Conservation (phyloP, 2,888 invertebrate species). For the Molorchus minor region DNA sequence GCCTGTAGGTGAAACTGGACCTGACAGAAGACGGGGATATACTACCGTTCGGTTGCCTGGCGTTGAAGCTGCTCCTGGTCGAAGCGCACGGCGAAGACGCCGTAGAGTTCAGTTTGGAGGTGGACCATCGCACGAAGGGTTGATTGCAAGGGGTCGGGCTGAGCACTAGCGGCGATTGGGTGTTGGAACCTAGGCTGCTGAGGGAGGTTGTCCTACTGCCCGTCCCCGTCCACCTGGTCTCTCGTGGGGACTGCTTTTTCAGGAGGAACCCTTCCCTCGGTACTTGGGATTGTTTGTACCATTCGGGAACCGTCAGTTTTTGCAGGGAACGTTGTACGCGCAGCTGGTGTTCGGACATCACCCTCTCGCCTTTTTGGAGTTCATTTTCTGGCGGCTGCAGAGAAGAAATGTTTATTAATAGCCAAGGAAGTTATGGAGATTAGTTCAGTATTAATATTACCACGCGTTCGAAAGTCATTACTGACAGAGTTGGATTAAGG, state of each 20-base stretch:
- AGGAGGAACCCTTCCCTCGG: slow-evolving; percentile 83
- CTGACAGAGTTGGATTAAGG: too few species aligned
- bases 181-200: slow-evolving; percentile 72
- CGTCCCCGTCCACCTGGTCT: slow-evolving; percentile 64
- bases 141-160: slow-evolving; percentile 59
- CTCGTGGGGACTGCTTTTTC: slow-evolving; percentile 68
- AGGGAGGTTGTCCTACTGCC: slow-evolving; percentile 86
- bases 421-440: too few species aligned
- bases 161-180: slow-evolving; percentile 58
- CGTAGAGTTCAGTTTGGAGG: slow-evolving; percentile 78
- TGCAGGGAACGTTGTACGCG: slow-evolving; percentile 93
- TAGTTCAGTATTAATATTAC: too few species aligned
- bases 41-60: slow-evolving; percentile 70
- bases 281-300: slow-evolving; percentile 81
- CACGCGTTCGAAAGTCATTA: too few species aligned
- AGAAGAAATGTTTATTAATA: too few species aligned
- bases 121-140: slow-evolving; percentile 75
- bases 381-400: slow-evolving; percentile 94
- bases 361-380: slow-evolving; percentile 85
- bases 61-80: slow-evolving; percentile 76
- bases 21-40: slow-evolving; percentile 72
- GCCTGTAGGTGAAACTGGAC: slow-evolving; percentile 83
- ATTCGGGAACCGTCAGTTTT: slow-evolving; percentile 93
- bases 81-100: slow-evolving; percentile 79
- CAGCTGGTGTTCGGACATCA: slow-evolving; percentile 93